Evolutionary conservation across 2,888 invertebrate species (phyloP).

Genomic region (Drepanosiphum platanoidis): DNA sequence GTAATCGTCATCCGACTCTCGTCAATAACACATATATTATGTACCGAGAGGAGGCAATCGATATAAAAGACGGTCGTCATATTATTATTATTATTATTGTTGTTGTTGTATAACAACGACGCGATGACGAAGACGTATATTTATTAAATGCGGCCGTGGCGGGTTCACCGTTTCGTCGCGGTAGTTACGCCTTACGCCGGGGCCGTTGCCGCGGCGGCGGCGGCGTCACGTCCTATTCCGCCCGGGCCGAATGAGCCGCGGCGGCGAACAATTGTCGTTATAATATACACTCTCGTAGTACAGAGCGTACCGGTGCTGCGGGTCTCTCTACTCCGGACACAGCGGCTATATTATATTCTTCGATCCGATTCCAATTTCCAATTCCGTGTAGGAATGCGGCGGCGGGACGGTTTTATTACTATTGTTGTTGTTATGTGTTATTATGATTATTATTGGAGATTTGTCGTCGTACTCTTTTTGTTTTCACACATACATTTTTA

Average conservation of each 20-base stretch:
- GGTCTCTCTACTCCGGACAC: neutral
- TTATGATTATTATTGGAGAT: constrained; percentile 43
- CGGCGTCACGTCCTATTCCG: constrained; percentile 56
- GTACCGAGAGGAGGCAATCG: constrained; percentile 1
- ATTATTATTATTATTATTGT: constrained; percentile 7
- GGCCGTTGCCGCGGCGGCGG: neutral
- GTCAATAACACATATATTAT: neutral
- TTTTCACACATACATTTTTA: constrained; percentile 55
- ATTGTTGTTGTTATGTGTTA: constrained; percentile 36
- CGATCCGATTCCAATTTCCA: constrained; percentile 57
- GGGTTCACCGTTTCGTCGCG: constrained; percentile 53
- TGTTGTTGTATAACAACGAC: neutral
- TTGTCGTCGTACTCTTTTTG: constrained; percentile 54
- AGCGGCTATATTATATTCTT: neutral
- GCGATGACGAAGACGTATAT: neutral
- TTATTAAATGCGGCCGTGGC: neutral
- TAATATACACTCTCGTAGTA: neutral
- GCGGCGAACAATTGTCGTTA: neutral
- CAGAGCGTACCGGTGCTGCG: neutral
- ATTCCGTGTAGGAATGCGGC: constrained; percentile 61
- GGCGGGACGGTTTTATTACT: constrained; percentile 45
- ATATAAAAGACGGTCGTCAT: constrained; percentile 2
- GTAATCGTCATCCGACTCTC: constrained; percentile 27
- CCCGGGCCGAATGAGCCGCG: neutral
- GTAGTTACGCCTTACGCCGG: constrained; percentile 15